Percentiles rank a stretch among this genome's conserved stretches.
These are phyloP conservation scores for Drusus annulatus DNA, from an alignment of 1,140 invertebrate species.

Conservation along the genomic window DNA sequence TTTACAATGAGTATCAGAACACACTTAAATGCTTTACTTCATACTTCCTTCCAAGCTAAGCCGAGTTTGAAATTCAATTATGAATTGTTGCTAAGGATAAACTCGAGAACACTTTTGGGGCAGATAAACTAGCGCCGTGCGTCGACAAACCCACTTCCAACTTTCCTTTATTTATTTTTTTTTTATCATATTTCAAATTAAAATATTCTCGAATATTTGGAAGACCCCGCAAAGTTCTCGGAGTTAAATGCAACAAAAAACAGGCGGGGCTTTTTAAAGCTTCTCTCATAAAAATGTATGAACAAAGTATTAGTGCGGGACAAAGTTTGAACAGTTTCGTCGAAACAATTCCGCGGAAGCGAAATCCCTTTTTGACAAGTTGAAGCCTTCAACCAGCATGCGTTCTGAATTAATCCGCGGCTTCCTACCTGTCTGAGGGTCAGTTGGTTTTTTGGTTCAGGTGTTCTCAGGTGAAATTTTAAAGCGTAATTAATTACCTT, in stretches of 20 bases:
- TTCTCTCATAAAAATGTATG: slow-evolving; percentile 39
- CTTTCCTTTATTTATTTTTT: slow-evolving; percentile 10
- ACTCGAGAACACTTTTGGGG: background rate
- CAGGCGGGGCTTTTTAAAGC: background rate
- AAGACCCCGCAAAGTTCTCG: background rate
- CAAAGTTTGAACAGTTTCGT: slow-evolving; percentile 38
- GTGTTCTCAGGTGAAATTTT: too few species aligned
- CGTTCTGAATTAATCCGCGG: slow-evolving; percentile 18
- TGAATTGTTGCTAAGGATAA: background rate
- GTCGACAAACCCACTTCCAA: slow-evolving; percentile 27
- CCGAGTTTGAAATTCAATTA: slow-evolving; percentile 31
- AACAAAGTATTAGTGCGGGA: slow-evolving; percentile 36
- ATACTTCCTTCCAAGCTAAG: background rate
- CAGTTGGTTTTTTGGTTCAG: too few species aligned
- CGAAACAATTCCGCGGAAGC: slow-evolving; percentile 16
- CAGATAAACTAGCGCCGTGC: background rate
- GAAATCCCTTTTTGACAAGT: slow-evolving; percentile 20
- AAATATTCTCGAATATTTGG: slow-evolving; percentile 11
- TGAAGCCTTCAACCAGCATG: slow-evolving; percentile 4
- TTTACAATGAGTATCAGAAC: background rate
- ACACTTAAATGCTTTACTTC: background rate
- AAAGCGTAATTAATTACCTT: too few species aligned
- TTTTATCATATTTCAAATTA: slow-evolving; percentile 38
- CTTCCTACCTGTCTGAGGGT: too few species aligned
- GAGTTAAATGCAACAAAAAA: slow-evolving; percentile 23